Percentiles rank a stretch among this genome's conserved stretches.
Evolutionary conservation across 1,140 invertebrate species (phyloP).

Genomic region (Idris sp.): DNA sequence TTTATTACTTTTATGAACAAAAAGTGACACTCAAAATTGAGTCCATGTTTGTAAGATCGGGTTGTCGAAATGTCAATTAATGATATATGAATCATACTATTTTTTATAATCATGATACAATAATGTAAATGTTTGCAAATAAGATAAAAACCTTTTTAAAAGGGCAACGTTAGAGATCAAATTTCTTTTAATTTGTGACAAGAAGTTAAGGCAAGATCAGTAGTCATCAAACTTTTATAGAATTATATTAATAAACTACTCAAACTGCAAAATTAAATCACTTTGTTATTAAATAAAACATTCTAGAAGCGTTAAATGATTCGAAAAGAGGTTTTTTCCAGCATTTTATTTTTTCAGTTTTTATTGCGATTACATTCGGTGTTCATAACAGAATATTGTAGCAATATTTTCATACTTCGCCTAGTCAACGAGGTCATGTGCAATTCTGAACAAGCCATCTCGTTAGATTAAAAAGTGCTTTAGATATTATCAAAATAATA

Average conservation of each 20-base stretch:
- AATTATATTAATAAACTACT: conserved; percentile 32
- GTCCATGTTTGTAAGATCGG: conserved; percentile 16
- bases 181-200: conserved; percentile 13
- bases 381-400: conserved; percentile 21
- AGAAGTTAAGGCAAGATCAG: background rate
- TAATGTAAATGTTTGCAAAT: conserved; percentile 22
- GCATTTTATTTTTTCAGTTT: conserved; percentile 9
- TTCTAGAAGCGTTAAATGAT: too few relatives aligned
- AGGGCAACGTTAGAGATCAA: too few relatives aligned
- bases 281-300: conserved; percentile 31
- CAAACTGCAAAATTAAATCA: conserved; percentile 19
- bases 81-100: conserved; percentile 29
- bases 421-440: conserved; percentile 52
- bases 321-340: too few relatives aligned
- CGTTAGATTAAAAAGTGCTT: conserved; percentile 55
- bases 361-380: conserved; percentile 22
- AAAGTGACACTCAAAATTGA: conserved; percentile 20
- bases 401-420: conserved; percentile 36
- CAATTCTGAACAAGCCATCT: conserved; percentile 37
- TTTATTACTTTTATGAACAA: background rate
- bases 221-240: conserved; percentile 24
- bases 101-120: conserved; percentile 43
- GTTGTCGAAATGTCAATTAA: conserved; percentile 45
- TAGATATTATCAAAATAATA: conserved; percentile 50
- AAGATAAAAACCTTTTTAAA: background rate